A percentile compares a stretch with the other conserved stretches of the same genome.
These are phyloP conservation scores for Sesamia nonagrioides DNA, from an alignment of 1,140 invertebrate genomes.

Conservation along the genomic window DNA sequence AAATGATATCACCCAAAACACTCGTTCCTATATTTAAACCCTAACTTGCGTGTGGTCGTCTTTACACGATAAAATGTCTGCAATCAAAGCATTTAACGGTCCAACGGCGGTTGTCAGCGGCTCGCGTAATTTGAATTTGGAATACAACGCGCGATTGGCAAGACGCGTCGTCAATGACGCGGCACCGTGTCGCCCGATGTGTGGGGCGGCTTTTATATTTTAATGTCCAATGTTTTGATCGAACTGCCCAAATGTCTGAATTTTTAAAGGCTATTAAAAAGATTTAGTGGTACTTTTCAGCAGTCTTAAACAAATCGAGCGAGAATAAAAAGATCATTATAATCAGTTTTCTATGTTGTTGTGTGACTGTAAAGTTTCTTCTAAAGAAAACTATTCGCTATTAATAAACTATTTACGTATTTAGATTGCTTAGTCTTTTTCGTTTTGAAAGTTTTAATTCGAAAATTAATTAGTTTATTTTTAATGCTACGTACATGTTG, in stretches of 20 bases:
- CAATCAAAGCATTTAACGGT: constrained; percentile 54
- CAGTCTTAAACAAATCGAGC: constrained; percentile 44
- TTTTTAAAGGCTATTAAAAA: constrained; percentile 49
- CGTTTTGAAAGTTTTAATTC: background rate
- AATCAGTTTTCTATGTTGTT: constrained; percentile 36
- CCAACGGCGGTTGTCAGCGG: constrained; percentile 38
- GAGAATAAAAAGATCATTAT: constrained; percentile 44
- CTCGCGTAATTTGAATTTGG: constrained; percentile 46
- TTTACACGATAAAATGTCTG: constrained; percentile 45
- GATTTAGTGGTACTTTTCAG: constrained; percentile 46
- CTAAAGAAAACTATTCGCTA: constrained; percentile 1
- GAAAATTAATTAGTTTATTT: too few relatives aligned
- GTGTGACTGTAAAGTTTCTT: constrained; percentile 9
- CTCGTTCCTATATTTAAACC: constrained; percentile 27
- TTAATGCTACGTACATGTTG: background rate
- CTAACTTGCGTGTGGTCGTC: constrained; percentile 51
- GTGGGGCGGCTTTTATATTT: constrained; percentile 50
- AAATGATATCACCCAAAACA: background rate
- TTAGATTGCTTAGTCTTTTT: background rate
- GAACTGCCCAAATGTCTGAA: constrained; percentile 37
- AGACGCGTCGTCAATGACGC: constrained; percentile 67
- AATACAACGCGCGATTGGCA: constrained; percentile 55
- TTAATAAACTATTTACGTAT: background rate
- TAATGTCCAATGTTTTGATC: constrained; percentile 31
- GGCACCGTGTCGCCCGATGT: constrained; percentile 54